Evolutionary conservation across 2,888 invertebrate genomes (phyloP), one percentile per base, ranked within the genome.

Genomic region (Harpalus rubripes): DNA sequence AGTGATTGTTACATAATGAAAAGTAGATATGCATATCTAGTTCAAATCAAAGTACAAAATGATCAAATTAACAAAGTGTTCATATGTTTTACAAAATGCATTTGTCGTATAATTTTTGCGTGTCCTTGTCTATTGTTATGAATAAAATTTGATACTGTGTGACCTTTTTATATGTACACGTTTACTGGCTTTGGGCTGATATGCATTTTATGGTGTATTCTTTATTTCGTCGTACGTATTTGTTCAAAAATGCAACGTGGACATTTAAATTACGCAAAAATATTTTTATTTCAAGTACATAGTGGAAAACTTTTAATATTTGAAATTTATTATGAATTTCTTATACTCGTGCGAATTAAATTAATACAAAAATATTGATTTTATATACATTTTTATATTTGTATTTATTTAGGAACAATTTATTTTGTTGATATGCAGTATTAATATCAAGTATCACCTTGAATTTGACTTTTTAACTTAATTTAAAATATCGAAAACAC

Each of bases 101-200:
- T 72, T 81, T 68, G 72, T 81, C 32, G n/a, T 22, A 22, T 41
- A 15, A 41, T 72, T 15, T 39, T 72, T 32, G 32, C 5, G 32
- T 56, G 68, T 56, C 81, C 81, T 81, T 81, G 81, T 81, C 12
- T 61, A n/a, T 80, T 22, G 10, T 58, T 79, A 32, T 81, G 68
- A 68, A 68, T 26, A 16, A 56, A 56, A 81, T 81, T 81, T 81
- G 81, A 81, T 72, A 81, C 8, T 26, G 44, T 56, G 18, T 81
- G 81, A 81, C 81, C 81, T 81, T 81, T 81, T 26, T 0, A 32
- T 22, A 41, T 18, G 16, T 32, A 26, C 52, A 65, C 39, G 15
- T 26, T 52, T 41, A 52, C 80, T 61, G 80, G 61, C 61, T 80
- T 81, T 81, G 12, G 12, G 10, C 8, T 81, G 26, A 44, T 81